Evolutionary conservation across 1,140 invertebrate genomes (phyloP), one percentile per base, ranked within the genome.

Genomic region (Ips nitidus): DNA sequence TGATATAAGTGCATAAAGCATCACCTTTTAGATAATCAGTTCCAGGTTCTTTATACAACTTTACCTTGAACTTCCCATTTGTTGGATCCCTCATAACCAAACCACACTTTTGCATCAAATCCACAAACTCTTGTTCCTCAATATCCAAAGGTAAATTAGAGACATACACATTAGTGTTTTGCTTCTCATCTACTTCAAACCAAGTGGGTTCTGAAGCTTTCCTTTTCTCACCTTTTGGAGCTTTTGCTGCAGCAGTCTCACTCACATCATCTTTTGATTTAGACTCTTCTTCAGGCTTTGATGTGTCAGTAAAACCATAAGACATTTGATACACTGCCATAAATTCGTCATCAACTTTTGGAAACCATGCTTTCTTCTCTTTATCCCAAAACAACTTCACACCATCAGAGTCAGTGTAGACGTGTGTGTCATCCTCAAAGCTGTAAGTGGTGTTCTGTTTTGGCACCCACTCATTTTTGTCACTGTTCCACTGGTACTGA

Each of bases 131-230:
- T 70, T 97, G 89, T 77, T 98, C 90, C 0, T 91, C 97, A 47
- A 95, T 90, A 75, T 97, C 93, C 57, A 87, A 73, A 1, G 98
- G 97, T 69, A 99, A 84, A 79, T 96, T 94, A 4, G 90, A 90
- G 1, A 99, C 95, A 85, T 99, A 99, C 1, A 99, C 95, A 82
- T 98, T 97, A 1, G 94, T 97, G 76, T 98, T 98, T 75, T 93
- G 91, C n/a, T 90, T 85, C 58, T 97, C 92, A 74, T 96, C 90
- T 8, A 95, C 81, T 53, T 99, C 91, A 84, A 99, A 98, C 98
- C 98, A 99, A 67, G 90, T 85, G 65, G 83, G 82, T 64, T 85
- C 85, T 45, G 81, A 75, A 6, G 74, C 73, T 76, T 84, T 84
- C 3, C 82, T 77, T 74, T 84, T 84, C 42, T 75, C 72, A 40